Conservation (phyloP, 2,888 invertebrate genomes). For the Drosophila koepferae region DNA sequence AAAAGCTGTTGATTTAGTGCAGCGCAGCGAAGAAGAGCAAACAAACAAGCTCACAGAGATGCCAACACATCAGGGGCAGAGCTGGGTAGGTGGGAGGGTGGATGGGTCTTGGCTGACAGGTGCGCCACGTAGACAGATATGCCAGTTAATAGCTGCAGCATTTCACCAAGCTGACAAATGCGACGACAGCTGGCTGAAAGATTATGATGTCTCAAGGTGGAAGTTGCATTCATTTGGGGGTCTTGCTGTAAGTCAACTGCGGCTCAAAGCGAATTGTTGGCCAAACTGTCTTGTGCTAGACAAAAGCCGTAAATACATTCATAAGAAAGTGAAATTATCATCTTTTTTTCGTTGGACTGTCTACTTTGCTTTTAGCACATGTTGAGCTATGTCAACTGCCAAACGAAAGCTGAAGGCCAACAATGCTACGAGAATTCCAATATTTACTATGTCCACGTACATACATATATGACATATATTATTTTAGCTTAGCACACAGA, state of each 20-base stretch:
- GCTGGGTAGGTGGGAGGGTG: background rate
- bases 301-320: slow-evolving; percentile 39
- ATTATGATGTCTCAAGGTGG: slow-evolving; percentile 53
- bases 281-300: slow-evolving; percentile 46
- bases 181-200: slow-evolving; percentile 52
- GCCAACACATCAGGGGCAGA: background rate
- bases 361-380: slow-evolving; percentile 47
- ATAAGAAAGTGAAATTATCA: slow-evolving; percentile 64
- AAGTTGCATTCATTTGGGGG: slow-evolving; percentile 39
- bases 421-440: slow-evolving; percentile 12
- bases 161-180: slow-evolving; percentile 38
- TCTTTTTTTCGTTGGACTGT: slow-evolving; percentile 1
- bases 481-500: background rate
- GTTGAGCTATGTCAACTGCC: slow-evolving; percentile 34
- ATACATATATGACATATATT: background rate
- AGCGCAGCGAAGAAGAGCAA: slow-evolving; percentile 40
- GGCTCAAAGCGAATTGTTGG: slow-evolving; percentile 38
- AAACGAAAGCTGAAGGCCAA: slow-evolving; percentile 47
- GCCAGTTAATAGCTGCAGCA: slow-evolving; percentile 33
- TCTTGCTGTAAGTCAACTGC: slow-evolving; percentile 70
- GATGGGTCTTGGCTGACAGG: background rate
- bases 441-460: background rate
- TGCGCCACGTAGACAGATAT: slow-evolving; percentile 9
- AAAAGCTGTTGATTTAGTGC: slow-evolving; percentile 60
- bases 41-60: slow-evolving; percentile 46